phyloP scores from a whole-genome alignment of 2,888 invertebrate genomes.

The Hypomecis atomaria region DNA sequence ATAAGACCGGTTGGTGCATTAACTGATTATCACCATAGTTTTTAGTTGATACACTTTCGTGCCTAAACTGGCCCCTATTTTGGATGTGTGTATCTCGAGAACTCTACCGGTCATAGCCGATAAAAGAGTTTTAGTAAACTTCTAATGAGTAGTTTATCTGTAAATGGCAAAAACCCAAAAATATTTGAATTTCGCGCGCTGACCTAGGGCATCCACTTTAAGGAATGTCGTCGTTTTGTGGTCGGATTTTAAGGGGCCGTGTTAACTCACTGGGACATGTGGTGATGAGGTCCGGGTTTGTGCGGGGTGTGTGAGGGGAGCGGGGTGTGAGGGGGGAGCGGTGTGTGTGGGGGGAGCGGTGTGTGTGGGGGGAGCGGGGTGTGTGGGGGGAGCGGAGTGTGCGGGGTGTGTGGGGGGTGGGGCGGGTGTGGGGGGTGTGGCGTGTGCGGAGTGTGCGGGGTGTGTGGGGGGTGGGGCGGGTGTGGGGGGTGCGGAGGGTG shows the following conservation, averaged over 20 bases:
- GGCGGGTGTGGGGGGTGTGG: constrained; percentile 41
- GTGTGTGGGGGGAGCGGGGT: constrained; percentile 40
- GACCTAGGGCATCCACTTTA: too few relatives aligned
- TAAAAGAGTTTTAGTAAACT: too few relatives aligned
- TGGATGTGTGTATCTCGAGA: too few relatives aligned
- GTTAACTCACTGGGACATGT: constrained; percentile 55
- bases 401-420: constrained; percentile 42
- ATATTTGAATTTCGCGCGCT: neutral
- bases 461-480: constrained; percentile 45
- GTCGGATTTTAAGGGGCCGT: neutral
- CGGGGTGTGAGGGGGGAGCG: constrained; percentile 43
- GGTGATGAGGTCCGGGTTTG: constrained; percentile 44
- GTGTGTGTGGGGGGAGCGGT: constrained; percentile 39
- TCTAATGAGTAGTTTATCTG: too few relatives aligned
- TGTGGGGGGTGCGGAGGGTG: constrained; percentile 37
- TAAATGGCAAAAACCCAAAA: neutral
- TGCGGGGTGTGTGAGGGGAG: constrained; percentile 32
- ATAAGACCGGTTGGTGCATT: too few relatives aligned
- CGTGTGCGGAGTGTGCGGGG: constrained; percentile 16
- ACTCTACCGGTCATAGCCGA: too few relatives aligned
- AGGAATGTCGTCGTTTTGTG: too few relatives aligned
- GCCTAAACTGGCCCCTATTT: too few relatives aligned
- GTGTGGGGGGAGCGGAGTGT: constrained; percentile 38
- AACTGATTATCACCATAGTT: too few relatives aligned
- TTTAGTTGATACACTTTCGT: too few relatives aligned